These are phyloP conservation scores for Lampris megalopsis DNA, from an alignment of 2,113 vertebrate species.

Conservation along the genomic window DNA sequence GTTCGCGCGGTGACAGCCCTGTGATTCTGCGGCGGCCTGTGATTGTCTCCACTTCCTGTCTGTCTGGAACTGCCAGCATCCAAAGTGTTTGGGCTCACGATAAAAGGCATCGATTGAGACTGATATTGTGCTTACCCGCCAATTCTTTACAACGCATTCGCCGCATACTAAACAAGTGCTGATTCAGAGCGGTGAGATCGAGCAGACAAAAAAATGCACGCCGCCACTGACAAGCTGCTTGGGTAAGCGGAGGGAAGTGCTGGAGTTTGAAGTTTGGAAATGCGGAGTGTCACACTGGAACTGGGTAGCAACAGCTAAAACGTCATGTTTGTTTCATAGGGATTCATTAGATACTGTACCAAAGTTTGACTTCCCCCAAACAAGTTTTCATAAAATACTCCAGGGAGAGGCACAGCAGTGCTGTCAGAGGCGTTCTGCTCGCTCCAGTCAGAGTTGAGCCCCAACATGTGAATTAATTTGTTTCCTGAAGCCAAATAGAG, in stretches of 20 bases:
- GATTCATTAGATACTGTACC: constrained; percentile 66
- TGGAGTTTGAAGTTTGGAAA: constrained; percentile 38
- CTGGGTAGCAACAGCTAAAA: constrained; percentile 30
- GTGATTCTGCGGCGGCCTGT: constrained; percentile 34
- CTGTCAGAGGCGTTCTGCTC: constrained; percentile 66
- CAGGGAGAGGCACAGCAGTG: constrained; percentile 49
- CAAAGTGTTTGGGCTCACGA: constrained; percentile 66
- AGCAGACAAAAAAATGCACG: constrained; percentile 28
- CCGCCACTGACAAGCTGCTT: constrained; percentile 20
- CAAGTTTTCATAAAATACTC: constrained; percentile 68
- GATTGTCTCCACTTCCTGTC: constrained; percentile 59
- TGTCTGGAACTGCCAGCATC: constrained; percentile 40
- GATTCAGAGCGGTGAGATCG: constrained; percentile 50
- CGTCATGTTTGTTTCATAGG: constrained; percentile 61
- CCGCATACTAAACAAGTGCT: constrained; percentile 54
- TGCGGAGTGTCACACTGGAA: constrained; percentile 28
- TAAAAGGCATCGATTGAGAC: constrained; percentile 69
- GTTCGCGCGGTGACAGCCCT: constrained; percentile 46
- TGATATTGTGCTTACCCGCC: constrained; percentile 69
- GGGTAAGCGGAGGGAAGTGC: neutral
- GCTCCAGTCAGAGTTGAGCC: constrained; percentile 68
- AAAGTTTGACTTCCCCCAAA: constrained; percentile 62
- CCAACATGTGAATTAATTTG: constrained; percentile 77
- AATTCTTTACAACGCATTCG: constrained; percentile 46
- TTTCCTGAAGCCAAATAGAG: constrained; percentile 72